A percentile compares a stretch with the other conserved stretches of the same genome.
Evolutionary conservation across 2,113 vertebrate species (phyloP).

Genomic region (Sinosuthora webbiana): DNA sequence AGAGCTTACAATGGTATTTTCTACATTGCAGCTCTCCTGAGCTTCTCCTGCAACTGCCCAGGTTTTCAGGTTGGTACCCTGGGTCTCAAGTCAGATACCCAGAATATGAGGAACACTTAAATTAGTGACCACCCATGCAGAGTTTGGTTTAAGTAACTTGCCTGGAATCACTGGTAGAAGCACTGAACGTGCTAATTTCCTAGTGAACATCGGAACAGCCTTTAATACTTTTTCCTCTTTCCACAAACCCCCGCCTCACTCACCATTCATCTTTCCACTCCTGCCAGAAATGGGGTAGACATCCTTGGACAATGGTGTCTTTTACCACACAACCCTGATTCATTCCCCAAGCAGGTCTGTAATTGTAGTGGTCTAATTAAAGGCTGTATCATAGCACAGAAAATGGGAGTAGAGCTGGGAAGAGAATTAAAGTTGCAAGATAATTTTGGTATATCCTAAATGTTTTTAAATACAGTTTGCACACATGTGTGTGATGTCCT

Average conservation of each 20-base stretch:
- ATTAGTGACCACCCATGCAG: not conserved
- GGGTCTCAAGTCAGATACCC: not conserved
- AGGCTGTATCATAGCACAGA: conserved; percentile 12
- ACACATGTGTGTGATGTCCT: not conserved
- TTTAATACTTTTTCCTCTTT: not conserved
- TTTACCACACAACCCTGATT: conserved; percentile 45
- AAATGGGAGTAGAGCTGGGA: not conserved
- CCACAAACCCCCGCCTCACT: not conserved
- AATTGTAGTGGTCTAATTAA: conserved; percentile 59
- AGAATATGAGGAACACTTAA: not conserved
- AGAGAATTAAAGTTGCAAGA: conserved; percentile 9
- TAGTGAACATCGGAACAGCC: not conserved
- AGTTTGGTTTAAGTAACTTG: not conserved
- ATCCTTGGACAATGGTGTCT: conserved; percentile 31
- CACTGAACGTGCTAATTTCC: not conserved
- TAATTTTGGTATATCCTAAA: not conserved
- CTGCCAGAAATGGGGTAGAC: not conserved
- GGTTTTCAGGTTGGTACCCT: not conserved
- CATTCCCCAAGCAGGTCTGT: conserved; percentile 36
- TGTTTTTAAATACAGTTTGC: not conserved
- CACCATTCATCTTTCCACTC: not conserved
- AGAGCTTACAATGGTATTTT: not conserved
- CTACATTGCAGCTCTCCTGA: not conserved
- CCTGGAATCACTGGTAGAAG: not conserved
- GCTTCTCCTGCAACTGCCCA: not conserved